Conservation (phyloP, 1,140 invertebrate genomes). For the Pemphigus obesinymphae region DNA sequence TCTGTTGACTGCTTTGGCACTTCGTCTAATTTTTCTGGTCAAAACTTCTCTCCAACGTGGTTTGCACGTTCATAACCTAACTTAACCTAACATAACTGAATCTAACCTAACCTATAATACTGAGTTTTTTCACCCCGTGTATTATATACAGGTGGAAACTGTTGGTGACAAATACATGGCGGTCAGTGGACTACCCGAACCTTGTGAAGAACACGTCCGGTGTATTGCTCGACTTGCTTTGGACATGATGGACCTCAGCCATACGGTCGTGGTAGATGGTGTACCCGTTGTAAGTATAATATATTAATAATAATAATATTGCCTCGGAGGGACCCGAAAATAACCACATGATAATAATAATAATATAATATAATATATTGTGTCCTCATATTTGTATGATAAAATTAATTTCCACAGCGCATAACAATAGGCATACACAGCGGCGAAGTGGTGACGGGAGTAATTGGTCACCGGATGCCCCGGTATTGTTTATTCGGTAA, state of each 20-base stretch:
- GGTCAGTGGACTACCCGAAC: conserved; percentile 91
- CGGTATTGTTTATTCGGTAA: conserved; percentile 97
- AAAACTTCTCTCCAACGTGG: no score
- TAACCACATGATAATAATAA: no score
- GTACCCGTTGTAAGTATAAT: conserved; percentile 71
- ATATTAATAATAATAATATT: no score
- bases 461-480: conserved; percentile 94
- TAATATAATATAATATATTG: no score
- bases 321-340: no score
- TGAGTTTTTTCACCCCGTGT: no score
- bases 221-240: conserved; percentile 88
- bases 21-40: no score
- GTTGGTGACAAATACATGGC: conserved; percentile 99
- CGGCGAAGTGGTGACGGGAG: conserved; percentile 92
- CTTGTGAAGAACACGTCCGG: conserved; percentile 81
- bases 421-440: conserved; percentile 95
- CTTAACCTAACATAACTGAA: no score
- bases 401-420: conserved; percentile 58
- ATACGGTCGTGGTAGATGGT: conserved; percentile 78
- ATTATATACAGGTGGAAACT: conserved; percentile 87
- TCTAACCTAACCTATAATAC: no score
- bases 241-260: conserved; percentile 92
- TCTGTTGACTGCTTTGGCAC: no score
- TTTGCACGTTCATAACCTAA: no score
- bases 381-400: no score